Percentiles rank a stretch among this genome's conserved stretches.
Conservation (phyloP, 2,113 vertebrate genomes). For the Leucosticte australis region DNA sequence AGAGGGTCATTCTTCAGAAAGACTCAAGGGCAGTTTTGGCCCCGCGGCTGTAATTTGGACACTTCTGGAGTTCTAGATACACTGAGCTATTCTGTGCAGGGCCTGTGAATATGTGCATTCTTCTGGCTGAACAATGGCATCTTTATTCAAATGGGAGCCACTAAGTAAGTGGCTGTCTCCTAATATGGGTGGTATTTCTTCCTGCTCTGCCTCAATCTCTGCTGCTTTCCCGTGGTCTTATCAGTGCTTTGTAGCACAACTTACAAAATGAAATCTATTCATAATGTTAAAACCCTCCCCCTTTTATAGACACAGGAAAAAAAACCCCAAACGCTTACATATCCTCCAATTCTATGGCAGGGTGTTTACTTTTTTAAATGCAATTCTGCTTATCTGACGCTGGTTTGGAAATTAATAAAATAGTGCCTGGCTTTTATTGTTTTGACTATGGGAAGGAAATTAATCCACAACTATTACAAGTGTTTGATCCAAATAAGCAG, state of each 20-base stretch:
- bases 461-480: slow-evolving; percentile 59
- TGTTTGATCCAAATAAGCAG: slow-evolving; percentile 45
- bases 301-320: slow-evolving; percentile 51
- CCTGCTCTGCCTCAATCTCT: slow-evolving; percentile 57
- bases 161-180: slow-evolving; percentile 59
- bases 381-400: slow-evolving; percentile 42
- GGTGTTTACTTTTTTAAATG: slow-evolving; percentile 50
- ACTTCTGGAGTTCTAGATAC: slow-evolving; percentile 65
- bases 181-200: slow-evolving; percentile 66
- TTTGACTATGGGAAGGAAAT: slow-evolving; percentile 55
- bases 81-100: slow-evolving; percentile 46
- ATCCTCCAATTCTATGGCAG: slow-evolving; percentile 42
- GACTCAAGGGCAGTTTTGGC: slow-evolving; percentile 57
- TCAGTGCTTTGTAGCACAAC: slow-evolving; percentile 55
- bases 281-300: slow-evolving; percentile 29
- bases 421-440: slow-evolving; percentile 53
- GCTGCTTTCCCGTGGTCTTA: slow-evolving; percentile 58
- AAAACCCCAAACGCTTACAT: background rate
- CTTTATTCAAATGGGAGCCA: slow-evolving; percentile 53
- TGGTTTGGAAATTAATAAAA: slow-evolving; percentile 59
- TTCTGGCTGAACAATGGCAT: slow-evolving; percentile 59
- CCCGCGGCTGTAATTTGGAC: slow-evolving; percentile 61
- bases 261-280: slow-evolving; percentile 61
- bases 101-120: slow-evolving; percentile 59
- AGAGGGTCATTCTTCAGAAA: slow-evolving; percentile 58